Evolutionary conservation across 2,113 vertebrate genomes (phyloP).

Genomic region (Mesocricetus auratus): DNA sequence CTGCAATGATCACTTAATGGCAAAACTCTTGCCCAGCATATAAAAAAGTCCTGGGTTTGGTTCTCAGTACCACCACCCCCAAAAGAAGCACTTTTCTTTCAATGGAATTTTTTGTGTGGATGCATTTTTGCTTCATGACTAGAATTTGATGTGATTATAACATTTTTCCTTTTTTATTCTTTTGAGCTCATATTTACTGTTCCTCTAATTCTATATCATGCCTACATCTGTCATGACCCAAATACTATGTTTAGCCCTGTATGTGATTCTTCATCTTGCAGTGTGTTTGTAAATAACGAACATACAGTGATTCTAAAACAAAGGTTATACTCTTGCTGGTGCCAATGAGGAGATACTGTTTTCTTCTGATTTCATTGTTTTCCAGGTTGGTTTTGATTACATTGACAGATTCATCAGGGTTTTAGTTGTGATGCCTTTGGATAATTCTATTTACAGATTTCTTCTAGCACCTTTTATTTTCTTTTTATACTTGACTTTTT

Average conservation of each 20-base stretch:
- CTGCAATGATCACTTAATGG: too few relatives aligned
- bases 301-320: constrained; percentile 21
- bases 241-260: neutral
- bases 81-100: neutral
- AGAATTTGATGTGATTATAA: constrained; percentile 45
- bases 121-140: constrained; percentile 15
- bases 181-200: constrained; percentile 37
- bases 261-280: neutral
- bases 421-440: neutral
- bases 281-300: neutral
- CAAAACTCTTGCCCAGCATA: neutral
- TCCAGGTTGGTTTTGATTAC: neutral
- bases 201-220: neutral
- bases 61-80: neutral
- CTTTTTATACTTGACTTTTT: neutral
- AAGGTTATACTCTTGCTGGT: neutral
- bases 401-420: neutral
- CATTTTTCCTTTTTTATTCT: constrained; percentile 9
- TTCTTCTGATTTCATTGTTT: neutral
- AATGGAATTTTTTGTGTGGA: neutral
- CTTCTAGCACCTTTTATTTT: neutral
- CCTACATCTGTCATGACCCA: neutral
- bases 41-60: neutral
- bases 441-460: constrained; percentile 5
- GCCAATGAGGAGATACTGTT: neutral